Evolutionary conservation across 2,888 invertebrate genomes (phyloP), one percentile per base, ranked within the genome.

Genomic region (Drosophila pseudotalamancana): DNA sequence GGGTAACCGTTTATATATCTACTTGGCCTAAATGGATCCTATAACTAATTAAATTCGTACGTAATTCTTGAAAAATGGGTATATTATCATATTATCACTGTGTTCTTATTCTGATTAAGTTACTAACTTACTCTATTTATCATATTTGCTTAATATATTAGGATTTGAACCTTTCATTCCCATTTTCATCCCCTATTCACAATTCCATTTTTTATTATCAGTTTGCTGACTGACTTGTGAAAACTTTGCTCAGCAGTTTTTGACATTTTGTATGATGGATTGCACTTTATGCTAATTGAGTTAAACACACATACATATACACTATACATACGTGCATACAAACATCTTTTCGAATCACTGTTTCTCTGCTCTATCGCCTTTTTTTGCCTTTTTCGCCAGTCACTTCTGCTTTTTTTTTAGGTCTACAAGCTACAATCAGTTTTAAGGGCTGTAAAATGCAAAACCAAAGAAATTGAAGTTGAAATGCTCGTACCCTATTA

Each of bases 191-290:
- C 77, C 71, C 64, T 63, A 56, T 59, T 59, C 48, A 48, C 14
- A 42, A 53, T 39, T 63, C 46, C 19, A 59, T 54, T 71, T 80
- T 77, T 80, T 82, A 21, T 78, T 70, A 69, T 73, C 74, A 67
- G 67, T 64, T 76, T 61, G 65, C 72, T 69, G 73, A 65, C 76
- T 78, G 87, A 84, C 85, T 82, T 77, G 72, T 73, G 72, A 59
- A 72, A 73, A 74, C 72, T 88, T 86, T 69, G 86, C 88, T 88
- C 89, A 90, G 88, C 89, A 89, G 89, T 89, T 90, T 89, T 88
- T 90, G 90, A 89, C 89, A 89, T 87, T 89, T 89, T 88, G 35
- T 77, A 89, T 89, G 89, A 89, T 89, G 89, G 90, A 89, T 89
- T 88, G 88, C 87, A 87, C 72, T 88, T 87, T 89, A 88, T 89